Evolutionary conservation across 2,888 invertebrate species (phyloP), one percentile per base, ranked within the genome.

Genomic region (Acronicta psi): DNA sequence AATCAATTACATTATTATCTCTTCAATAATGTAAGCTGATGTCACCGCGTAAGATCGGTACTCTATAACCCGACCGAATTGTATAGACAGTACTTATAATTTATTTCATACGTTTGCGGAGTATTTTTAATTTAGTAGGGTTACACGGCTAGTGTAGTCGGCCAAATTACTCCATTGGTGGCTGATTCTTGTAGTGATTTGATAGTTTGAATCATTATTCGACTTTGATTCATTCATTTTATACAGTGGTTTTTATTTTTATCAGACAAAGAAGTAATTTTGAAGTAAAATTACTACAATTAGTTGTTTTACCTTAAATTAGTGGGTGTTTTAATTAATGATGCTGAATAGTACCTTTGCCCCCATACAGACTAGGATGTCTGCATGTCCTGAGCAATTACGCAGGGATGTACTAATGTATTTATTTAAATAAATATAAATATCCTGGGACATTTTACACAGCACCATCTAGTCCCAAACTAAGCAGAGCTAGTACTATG

Each of bases 1-100:
- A 82, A 86, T 87, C 88, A 89, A 86, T 89, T 88, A 82, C 72
- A 69, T 34, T 82, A 84, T 89, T 91, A 92, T 91, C 90, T 88
- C 83, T 81, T 82, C 82, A 87, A 87, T 86, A 85, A 81, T 62
- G 73, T 65, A 68, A 69, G 88, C 83, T 92, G 93, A 92, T 90
- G 90, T 92, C 91, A 91, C 83, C 87, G 75, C 76, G 77, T 82
- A 86, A 87, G 87, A 87, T 86, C 81, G 84, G 77, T 79, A 80
- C 81, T 69, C 66, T 81, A 79, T 84, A 82, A 92, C 51, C 82
- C 93, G 85, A 62, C 89, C 70, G 72, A 83, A 63, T 81, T 38
- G 5, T 50, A 64, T 66, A 69, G 38, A 51, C 55, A 25, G 34
- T 34, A n/a, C n/a, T 50, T 29, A 8, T 9, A 36, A 36, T 43